Evolutionary conservation across 37 sponge, comb jelly and placozoan genomes (phyloP), one percentile per base, ranked within the genome.

Genomic region (Amphimedon queenslandica): DNA sequence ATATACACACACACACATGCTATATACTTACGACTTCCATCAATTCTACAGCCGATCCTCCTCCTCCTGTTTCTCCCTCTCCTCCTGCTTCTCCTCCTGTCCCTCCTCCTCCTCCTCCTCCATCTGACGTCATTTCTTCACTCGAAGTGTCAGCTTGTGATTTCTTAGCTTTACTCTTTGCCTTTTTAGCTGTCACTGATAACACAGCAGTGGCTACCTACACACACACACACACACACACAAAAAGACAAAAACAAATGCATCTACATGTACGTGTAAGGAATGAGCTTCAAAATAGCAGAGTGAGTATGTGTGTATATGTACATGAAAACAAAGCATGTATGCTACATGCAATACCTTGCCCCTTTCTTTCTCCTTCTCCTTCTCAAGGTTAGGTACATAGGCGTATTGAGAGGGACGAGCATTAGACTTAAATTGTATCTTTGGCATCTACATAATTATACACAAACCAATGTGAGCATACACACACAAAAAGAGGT

Each of bases 201-300:
- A 98, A 79, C 38, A 95, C 82, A 31, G 95, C 95, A 11, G 96
- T 95, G 32, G 90, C 79, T 2, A 97, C 94, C 96, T 95, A 66
- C 67, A 30, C 67, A 66, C 67, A 66, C 5, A 8, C 33, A 66
- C 67, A 66, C 67, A 66, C 28, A 66, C 33, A 30, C 2, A 66
- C 28, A 66, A 5, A 24, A 27, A 31, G 37, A 66, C 67, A 66
- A 3, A 8, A 3, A 66, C 33, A 35, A 2, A 4, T 35, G 29
- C 67, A 66, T 31, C 61, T 58, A 32, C 25, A 63, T 63, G 6
- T 11, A 4, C 33, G 61, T 30, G 27, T 58, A 28, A 4, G 30
- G 5, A 2, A n/a, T n/a, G n/a, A n/a, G n/a, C n/a, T n/a, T n/a
- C n/a, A n/a, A n/a, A n/a, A n/a, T n/a, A n/a, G n/a, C n/a, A n/a